Base-by-base conservation (phyloP, 2,888 invertebrate genomes). In the Heliothis peltigera region DNA sequence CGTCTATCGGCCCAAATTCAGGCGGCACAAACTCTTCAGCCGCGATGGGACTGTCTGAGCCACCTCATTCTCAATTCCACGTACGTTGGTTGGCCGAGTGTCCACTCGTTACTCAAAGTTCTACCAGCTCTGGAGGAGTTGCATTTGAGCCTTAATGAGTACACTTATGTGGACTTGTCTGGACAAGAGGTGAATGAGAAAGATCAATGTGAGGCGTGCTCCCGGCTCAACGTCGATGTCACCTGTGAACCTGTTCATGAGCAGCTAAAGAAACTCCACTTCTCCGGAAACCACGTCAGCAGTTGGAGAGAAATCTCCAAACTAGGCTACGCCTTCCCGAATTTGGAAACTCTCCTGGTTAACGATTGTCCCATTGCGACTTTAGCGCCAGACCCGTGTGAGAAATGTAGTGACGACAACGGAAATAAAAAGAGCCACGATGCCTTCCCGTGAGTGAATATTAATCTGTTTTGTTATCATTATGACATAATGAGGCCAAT, bases 61-160 rank as follows among this genome's bases (percentile, higher is more conserved):
- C 97, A 97, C 87, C 96, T 98, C 66, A 98, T 99, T 52, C 94
- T 99, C 18, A 99, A 99, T 91, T 98, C 98, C 52, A 98, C 98
- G 0, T 96, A 97, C 77, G 96, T 98, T 25, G 97, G 98, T 68
- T 99, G 98, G 99, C 96, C 96, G 43, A 97, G 97, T 80, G 96
- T 99, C 46, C 96, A 97, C 81, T 96, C 96, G 51, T 93, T 99
- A 70, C 95, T 98, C 58, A 96, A 96, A 84, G 96, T 97, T 84
- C 95, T 98, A 71, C 97, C 97, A 63, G 96, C 97, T 87, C 95
- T 99, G 47, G 97, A 98, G 94, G 99, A 99, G 92, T 95, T 99
- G 75, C 99, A 99, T 92, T 94, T 99, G 83, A 98, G 99, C 86
- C 95, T 98, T 69, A 99, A 99, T 91, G 97, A 98, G 88, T 98